phyloP scores from a whole-genome alignment of 2,113 vertebrate genomes.

The Trachemys scripta region DNA sequence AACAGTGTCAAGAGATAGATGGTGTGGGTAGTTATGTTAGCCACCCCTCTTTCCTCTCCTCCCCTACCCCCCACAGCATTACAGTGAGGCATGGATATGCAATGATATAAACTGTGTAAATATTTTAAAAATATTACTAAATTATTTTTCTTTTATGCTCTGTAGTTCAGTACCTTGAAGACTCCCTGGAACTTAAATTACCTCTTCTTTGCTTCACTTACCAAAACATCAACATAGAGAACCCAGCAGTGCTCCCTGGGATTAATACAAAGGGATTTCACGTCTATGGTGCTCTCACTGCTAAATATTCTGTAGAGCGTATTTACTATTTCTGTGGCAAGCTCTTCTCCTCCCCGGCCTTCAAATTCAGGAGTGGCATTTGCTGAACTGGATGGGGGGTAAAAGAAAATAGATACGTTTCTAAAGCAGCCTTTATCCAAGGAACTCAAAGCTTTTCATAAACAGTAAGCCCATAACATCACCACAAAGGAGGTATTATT shows the following conservation, averaged over 20 bases:
- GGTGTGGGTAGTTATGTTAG: background rate
- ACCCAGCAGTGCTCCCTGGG: slow-evolving; percentile 95
- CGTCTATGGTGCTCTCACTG: slow-evolving; percentile 86
- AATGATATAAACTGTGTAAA: background rate
- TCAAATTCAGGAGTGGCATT: slow-evolving; percentile 97
- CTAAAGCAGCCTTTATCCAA: background rate
- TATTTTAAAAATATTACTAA: background rate
- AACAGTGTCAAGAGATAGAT: background rate
- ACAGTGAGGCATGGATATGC: background rate
- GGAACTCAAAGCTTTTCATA: background rate
- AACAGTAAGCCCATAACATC: background rate
- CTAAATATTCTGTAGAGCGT: slow-evolving; percentile 93
- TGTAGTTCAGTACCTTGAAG: background rate
- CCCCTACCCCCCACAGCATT: background rate
- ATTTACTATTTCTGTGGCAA: slow-evolving; percentile 92
- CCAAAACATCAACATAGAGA: slow-evolving; percentile 97
- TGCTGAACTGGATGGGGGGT: slow-evolving; percentile 87
- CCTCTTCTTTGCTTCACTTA: slow-evolving; percentile 74
- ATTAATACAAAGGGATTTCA: slow-evolving; percentile 89
- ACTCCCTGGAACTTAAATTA: background rate
- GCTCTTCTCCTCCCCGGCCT: slow-evolving; percentile 95
- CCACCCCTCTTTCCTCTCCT: background rate
- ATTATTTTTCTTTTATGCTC: background rate
- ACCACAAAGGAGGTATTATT: background rate
- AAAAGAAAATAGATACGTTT: background rate